Conservation (phyloP, 2,888 invertebrate species). For the Microchrysa polita region DNA sequence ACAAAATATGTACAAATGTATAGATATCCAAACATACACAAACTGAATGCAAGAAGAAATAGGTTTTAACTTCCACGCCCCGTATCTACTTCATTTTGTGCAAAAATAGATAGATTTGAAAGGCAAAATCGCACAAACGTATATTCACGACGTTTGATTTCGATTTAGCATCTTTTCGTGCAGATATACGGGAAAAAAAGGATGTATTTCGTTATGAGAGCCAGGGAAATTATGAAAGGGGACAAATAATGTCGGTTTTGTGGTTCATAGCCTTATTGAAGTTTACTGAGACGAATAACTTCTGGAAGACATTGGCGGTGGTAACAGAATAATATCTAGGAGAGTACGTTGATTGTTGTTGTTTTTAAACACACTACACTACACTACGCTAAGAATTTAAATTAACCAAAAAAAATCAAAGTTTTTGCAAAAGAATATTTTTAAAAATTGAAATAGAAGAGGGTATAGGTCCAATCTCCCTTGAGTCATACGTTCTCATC, state of each 20-base stretch:
- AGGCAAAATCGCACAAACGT: constrained; percentile 28
- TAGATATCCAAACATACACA: too few species aligned
- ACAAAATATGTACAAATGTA: not conserved
- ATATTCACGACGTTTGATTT: constrained; percentile 14
- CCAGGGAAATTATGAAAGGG: not conserved
- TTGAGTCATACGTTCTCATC: too few species aligned
- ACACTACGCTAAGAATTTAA: too few species aligned
- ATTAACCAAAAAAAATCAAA: too few species aligned
- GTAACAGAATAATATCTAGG: too few species aligned
- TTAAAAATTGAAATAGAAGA: too few species aligned
- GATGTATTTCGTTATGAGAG: not conserved
- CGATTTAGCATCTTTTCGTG: constrained; percentile 18
- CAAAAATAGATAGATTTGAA: constrained; percentile 37
- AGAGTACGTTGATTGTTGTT: too few species aligned
- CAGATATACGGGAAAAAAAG: not conserved
- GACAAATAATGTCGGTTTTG: not conserved
- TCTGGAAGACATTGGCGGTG: too few species aligned
- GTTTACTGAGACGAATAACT: not conserved
- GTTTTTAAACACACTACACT: too few species aligned
- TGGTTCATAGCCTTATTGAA: not conserved
- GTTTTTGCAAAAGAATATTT: too few species aligned
- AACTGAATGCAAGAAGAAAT: not conserved
- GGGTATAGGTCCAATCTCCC: too few species aligned
- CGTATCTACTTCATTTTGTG: constrained; percentile 1
- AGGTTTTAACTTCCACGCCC: constrained; percentile 4